phyloP scores from a whole-genome alignment of 2,888 invertebrate genomes.

The Eristalinus aeneus region DNA sequence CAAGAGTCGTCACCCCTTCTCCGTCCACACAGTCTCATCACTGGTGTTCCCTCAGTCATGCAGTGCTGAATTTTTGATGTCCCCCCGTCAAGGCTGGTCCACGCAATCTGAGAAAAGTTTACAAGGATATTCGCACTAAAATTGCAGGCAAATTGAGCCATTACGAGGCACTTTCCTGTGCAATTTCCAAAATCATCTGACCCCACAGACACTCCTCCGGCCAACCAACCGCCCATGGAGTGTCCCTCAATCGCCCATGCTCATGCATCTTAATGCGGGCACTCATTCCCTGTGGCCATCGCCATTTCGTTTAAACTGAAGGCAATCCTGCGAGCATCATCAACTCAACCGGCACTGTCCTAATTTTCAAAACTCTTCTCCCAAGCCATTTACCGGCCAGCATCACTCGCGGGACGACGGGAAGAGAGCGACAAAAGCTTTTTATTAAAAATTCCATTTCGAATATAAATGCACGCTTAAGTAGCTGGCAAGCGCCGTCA shows the following conservation, averaged over 20 bases:
- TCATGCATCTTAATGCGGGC: slow-evolving; percentile 46
- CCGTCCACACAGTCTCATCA: no score
- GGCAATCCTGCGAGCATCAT: slow-evolving; percentile 45
- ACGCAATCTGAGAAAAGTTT: no score
- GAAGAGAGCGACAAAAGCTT: slow-evolving; percentile 40
- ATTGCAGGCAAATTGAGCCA: background rate
- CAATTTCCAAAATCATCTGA: background rate
- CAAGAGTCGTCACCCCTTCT: no score
- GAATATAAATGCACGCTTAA: slow-evolving; percentile 69
- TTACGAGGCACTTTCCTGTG: background rate
- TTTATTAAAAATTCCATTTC: slow-evolving; percentile 68
- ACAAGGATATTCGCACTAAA: no score
- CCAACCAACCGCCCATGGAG: background rate
- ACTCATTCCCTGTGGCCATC: background rate
- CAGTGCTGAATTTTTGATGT: no score
- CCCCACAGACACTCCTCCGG: background rate
- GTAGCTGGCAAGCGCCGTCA: slow-evolving; percentile 42
- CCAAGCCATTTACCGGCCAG: slow-evolving; percentile 1
- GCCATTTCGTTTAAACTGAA: slow-evolving; percentile 30
- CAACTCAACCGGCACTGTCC: slow-evolving; percentile 42
- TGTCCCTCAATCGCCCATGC: slow-evolving; percentile 28
- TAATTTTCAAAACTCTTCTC: slow-evolving; percentile 49
- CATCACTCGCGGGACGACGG: no score
- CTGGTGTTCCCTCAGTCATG: no score
- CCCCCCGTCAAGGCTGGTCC: no score